phyloP scores from a whole-genome alignment of 2,888 invertebrate genomes.

The Strigamia crassipes region DNA sequence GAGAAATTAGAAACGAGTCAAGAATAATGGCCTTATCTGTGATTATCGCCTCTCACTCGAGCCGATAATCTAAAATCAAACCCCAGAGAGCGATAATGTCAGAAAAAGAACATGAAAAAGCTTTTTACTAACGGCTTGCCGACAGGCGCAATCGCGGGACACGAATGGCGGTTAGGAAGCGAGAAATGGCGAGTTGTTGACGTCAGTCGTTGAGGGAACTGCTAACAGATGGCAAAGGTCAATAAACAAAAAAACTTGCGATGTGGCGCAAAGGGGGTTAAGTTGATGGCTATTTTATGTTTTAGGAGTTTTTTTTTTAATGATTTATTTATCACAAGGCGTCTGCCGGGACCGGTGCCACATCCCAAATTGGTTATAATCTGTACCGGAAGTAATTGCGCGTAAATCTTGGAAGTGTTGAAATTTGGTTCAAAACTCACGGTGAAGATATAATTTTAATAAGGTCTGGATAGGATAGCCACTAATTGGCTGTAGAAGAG shows the following conservation, averaged over 20 bases:
- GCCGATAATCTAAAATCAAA: constrained; percentile 20
- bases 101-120: neutral
- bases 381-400: neutral
- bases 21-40: neutral
- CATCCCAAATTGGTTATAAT: neutral
- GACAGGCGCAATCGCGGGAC: neutral
- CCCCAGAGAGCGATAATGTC: constrained; percentile 21
- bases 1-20: neutral
- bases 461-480: no score
- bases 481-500: neutral
- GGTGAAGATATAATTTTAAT: neutral
- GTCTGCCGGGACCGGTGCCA: neutral
- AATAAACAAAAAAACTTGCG: neutral
- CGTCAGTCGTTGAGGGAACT: neutral
- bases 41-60: neutral
- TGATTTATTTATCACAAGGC: neutral
- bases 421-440: no score
- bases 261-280: neutral
- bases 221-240: neutral
- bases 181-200: neutral
- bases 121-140: constrained; percentile 13
- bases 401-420: neutral
- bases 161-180: neutral
- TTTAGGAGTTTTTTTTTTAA: neutral
- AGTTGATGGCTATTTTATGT: neutral